Conservation (phyloP, 2,797 vertebrate species). For the Cercopithecus hamlyni region DNA sequence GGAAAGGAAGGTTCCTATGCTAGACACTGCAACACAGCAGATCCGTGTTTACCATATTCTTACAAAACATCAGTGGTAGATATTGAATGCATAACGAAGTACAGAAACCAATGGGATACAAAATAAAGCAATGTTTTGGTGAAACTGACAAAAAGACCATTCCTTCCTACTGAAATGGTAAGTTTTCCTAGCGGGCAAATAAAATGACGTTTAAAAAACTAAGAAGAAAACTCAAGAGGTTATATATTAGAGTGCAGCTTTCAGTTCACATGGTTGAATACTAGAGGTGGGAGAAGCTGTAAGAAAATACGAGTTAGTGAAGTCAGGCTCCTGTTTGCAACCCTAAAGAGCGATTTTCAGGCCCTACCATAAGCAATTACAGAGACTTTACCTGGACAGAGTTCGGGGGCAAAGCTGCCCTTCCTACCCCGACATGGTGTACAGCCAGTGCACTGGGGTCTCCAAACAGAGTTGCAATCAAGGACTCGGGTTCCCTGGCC, state of each 20-base stretch:
- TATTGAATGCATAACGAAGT: background rate
- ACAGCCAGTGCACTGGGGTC: accelerated
- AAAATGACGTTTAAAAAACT: background rate
- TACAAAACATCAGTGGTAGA: background rate
- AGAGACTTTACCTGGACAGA: background rate
- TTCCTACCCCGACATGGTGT: accelerated
- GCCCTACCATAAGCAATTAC: accelerated
- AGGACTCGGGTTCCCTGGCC: background rate
- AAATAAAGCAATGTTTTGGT: background rate
- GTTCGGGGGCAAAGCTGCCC: background rate
- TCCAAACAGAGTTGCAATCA: too few relatives aligned
- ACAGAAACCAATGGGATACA: background rate
- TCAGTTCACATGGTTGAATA: background rate
- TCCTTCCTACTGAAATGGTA: background rate
- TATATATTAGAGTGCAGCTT: background rate
- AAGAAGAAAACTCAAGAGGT: background rate
- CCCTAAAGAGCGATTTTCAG: background rate
- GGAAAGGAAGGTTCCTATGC: background rate
- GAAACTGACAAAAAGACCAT: background rate
- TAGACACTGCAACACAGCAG: background rate
- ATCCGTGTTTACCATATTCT: background rate
- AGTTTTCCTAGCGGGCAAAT: background rate
- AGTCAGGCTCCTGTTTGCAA: background rate
- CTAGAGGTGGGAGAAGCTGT: background rate
- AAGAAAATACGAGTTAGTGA: background rate